Conservation (phyloP, 2,888 invertebrate genomes). For the Microplitis deprimator region DNA sequence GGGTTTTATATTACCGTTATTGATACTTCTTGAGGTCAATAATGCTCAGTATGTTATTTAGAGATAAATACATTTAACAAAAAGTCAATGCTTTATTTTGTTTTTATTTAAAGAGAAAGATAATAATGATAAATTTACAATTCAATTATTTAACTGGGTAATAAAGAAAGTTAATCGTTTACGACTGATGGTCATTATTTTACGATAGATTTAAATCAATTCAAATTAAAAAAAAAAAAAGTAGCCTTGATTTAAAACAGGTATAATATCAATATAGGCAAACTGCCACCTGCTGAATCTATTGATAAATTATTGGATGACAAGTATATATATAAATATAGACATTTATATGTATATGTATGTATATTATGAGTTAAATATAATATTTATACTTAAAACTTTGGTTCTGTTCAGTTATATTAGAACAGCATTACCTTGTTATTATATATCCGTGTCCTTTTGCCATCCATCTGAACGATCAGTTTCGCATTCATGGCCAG, state of each 20-base stretch:
- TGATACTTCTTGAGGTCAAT: not conserved
- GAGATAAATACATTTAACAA: not conserved
- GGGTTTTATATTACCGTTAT: slow-evolving; percentile 9
- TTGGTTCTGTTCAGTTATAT: slow-evolving; percentile 16
- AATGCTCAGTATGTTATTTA: not conserved
- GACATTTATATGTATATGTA: not conserved
- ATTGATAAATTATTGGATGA: slow-evolving; percentile 20
- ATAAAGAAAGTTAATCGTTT: not conserved
- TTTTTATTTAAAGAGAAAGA: not conserved
- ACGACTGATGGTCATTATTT: not conserved
- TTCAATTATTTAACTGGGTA: not conserved
- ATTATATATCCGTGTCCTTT: slow-evolving; percentile 84
- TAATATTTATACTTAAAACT: slow-evolving; percentile 3
- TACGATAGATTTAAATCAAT: not conserved
- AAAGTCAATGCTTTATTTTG: not conserved
- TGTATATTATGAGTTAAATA: not conserved
- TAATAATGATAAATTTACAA: not conserved
- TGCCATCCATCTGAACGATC: slow-evolving; percentile 89
- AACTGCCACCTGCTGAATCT: slow-evolving; percentile 19
- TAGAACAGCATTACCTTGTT: slow-evolving; percentile 75
- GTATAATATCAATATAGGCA: not conserved
- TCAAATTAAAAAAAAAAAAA: not conserved
- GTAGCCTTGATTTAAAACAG: not conserved
- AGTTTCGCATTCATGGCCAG: slow-evolving; percentile 86
- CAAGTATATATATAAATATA: not conserved